phyloP scores from a whole-genome alignment of 2,113 vertebrate genomes.

The Panthera tigris region DNA sequence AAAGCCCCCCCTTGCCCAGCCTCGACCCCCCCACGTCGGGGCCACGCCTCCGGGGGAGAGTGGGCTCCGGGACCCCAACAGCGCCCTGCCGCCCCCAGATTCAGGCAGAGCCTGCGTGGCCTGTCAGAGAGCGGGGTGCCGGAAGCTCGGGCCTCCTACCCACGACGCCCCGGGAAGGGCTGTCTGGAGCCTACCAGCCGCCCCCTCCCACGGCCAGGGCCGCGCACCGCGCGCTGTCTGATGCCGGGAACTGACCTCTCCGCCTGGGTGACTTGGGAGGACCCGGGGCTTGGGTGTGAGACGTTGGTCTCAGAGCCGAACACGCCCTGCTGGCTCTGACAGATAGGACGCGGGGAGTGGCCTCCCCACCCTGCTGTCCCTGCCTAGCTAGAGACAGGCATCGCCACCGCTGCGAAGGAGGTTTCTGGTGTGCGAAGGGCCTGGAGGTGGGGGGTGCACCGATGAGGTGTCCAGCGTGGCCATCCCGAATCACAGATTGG shows the following conservation, averaged over 20 bases:
- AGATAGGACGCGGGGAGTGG: accelerated
- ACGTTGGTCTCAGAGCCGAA: accelerated
- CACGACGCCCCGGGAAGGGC: neutral
- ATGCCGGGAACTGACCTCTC: neutral
- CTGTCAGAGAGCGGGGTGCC: neutral
- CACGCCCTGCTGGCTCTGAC: neutral
- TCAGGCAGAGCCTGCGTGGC: neutral
- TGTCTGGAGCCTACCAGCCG: neutral
- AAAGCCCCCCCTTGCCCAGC: neutral
- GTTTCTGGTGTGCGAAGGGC: neutral
- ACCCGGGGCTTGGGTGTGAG: neutral
- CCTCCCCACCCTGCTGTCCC: too few relatives aligned
- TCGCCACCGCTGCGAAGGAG: neutral
- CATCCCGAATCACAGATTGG: accelerated
- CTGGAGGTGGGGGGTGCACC: accelerated
- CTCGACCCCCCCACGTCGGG: accelerated
- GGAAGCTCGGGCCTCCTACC: neutral
- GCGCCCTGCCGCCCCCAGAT: too few relatives aligned
- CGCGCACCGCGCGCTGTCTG: neutral
- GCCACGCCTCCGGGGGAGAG: accelerated
- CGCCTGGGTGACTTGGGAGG: neutral
- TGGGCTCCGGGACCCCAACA: accelerated
- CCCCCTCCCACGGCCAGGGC: neutral
- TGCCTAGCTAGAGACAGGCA: neutral
- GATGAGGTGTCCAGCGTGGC: accelerated